These are phyloP conservation scores for Lota lota DNA, from an alignment of 2,113 vertebrate genomes.

Conservation along the genomic window DNA sequence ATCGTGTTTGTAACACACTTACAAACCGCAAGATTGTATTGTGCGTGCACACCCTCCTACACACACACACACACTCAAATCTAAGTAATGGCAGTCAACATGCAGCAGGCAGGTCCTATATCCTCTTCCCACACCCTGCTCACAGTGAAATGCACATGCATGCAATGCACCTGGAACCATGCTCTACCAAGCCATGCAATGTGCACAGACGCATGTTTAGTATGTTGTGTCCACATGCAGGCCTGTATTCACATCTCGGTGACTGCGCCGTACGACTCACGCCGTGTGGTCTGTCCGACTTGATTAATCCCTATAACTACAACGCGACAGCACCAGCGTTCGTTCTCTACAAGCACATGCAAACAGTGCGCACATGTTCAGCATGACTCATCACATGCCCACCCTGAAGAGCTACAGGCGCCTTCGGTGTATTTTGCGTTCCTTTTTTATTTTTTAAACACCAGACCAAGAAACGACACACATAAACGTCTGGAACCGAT, in stretches of 20 bases:
- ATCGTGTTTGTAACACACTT: not conserved
- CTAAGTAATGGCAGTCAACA: constrained; percentile 19
- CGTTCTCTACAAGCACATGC: constrained; percentile 57
- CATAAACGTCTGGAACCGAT: not conserved
- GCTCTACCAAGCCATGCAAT: constrained; percentile 36
- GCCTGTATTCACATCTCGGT: not conserved
- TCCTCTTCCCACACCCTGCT: constrained; percentile 12
- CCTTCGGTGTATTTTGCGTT: constrained; percentile 5
- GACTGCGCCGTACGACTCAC: no score
- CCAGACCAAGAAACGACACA: constrained; percentile 7
- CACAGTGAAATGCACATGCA: constrained; percentile 33
- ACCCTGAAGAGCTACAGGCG: constrained; percentile 63
- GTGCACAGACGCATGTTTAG: constrained; percentile 35
- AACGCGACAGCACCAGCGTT: constrained; percentile 7
- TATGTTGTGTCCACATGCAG: no score
- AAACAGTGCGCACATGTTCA: constrained; percentile 42
- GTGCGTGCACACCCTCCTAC: not conserved
- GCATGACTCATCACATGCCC: constrained; percentile 50
- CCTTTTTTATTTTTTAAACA: constrained; percentile 19
- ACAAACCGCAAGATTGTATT: constrained; percentile 7
- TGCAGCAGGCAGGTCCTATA: constrained; percentile 47
- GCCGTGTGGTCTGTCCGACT: not conserved
- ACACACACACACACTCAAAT: constrained; percentile 1
- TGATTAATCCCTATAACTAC: no score
- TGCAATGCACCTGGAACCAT: constrained; percentile 35